Base-by-base conservation (phyloP, 2,888 invertebrate genomes). In the Gryllus longicercus region DNA sequence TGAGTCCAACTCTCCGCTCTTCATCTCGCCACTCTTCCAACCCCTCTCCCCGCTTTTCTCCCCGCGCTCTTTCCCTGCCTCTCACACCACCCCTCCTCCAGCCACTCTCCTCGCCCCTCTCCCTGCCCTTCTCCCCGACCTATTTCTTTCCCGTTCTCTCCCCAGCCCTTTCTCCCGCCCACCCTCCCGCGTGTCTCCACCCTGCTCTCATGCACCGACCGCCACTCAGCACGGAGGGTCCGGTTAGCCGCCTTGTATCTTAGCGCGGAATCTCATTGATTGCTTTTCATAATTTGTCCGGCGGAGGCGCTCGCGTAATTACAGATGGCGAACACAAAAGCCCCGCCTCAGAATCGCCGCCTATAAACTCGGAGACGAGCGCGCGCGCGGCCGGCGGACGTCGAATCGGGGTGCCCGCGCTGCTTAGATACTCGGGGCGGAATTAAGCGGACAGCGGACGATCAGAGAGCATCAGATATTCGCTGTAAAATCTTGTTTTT, bases 401-500 rank as follows among this genome's bases (percentile, higher is more conserved):
- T 63, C 63, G 63, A 63, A 63, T 38, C 38, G 38, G 38, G 38
- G 8, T 2, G 38, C 38, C 8, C 5, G 38, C 38, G 38, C 38
- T 63, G 12, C 63, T 63, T 63, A 63, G n/a, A 18, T 63, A 38
- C 38, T n/a, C 63, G 63, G 63, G 14, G 11, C 63, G n/a, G 63
- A 63, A 63, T 63, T 63, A 63, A 63, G 12, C 63, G n/a, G 63
- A 63, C 63, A n/a, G 63, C 16, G 16, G n/a, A n/a, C 63, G 63
- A 63, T 63, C 63, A 63, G 63, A 63, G 63, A 63, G 63, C 63
- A 63, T 63, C 63, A 63, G 63, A 63, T 63, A 63, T 63, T 63
- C 63, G 63, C 63, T 63, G 63, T 63, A 63, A 63, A 63, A 63
- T n/a, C 63, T 14, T 18, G 63, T 63, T 63, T 63, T 63, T n/a